A percentile compares a stretch with the other conserved stretches of the same genome.
These are phyloP conservation scores for Venustaconcha ellipsiformis DNA, from an alignment of 1,140 invertebrate genomes.

Conservation along the genomic window DNA sequence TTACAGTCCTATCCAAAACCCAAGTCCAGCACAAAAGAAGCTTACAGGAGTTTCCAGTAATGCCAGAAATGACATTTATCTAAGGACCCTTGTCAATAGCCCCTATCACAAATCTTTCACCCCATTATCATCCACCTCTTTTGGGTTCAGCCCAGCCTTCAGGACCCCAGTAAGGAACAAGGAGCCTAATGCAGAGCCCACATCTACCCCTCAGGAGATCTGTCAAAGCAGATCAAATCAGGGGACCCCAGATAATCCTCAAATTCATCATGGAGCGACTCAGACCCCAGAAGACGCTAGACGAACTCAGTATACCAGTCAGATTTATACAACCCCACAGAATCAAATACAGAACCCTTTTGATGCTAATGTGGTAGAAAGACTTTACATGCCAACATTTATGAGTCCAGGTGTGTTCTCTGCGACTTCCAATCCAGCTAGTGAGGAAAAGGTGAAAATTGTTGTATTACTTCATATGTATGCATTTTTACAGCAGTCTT, in stretches of 20 bases:
- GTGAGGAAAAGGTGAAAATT: conserved; percentile 37
- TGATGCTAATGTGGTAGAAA: conserved; percentile 43
- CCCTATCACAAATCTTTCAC: conserved; percentile 45
- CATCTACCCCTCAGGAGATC: not conserved
- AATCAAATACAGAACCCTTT: conserved; percentile 51
- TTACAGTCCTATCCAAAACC: conserved; percentile 22
- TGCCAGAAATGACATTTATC: conserved; percentile 45
- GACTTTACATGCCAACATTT: conserved; percentile 51
- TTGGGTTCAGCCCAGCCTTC: conserved; percentile 27
- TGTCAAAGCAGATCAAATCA: not conserved
- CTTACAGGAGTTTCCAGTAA: conserved; percentile 20
- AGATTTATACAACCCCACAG: conserved; percentile 23
- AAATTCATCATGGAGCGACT: not conserved
- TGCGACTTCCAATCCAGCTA: conserved; percentile 45
- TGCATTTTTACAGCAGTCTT: too few relatives aligned
- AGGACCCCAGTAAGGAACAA: conserved; percentile 9
- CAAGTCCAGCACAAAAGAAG: conserved; percentile 39
- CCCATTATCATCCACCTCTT: conserved; percentile 40
- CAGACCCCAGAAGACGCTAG: conserved; percentile 33
- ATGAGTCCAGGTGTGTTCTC: conserved; percentile 58
- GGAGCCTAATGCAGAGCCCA: not conserved
- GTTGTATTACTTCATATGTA: not conserved
- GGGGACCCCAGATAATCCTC: conserved; percentile 5
- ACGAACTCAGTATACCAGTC: conserved; percentile 1
- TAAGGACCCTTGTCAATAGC: conserved; percentile 47